Percentiles rank a stretch among this genome's conserved stretches.
phyloP scores from a whole-genome alignment of 2,888 invertebrate species.

The Leuctra nigra region DNA sequence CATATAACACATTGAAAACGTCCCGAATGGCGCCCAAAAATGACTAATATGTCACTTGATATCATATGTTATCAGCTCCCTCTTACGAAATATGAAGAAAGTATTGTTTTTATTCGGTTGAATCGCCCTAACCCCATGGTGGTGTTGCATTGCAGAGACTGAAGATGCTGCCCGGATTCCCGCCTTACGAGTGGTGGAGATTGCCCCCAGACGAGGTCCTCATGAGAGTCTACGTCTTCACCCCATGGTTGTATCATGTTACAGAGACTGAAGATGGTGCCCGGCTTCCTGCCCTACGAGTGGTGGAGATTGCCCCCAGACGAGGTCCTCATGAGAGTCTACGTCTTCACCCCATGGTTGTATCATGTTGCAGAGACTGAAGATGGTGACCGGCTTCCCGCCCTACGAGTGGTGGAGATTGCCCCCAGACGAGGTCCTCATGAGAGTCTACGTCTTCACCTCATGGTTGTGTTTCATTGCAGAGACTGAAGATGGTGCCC shows the following conservation, averaged over 20 bases:
- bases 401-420: slow-evolving; percentile 61
- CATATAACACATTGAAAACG: no score
- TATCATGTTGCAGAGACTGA: slow-evolving; percentile 44
- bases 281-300: slow-evolving; percentile 59
- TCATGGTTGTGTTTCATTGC: no score
- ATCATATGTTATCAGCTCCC: no score
- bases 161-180: slow-evolving; percentile 58
- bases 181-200: slow-evolving; percentile 62
- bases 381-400: slow-evolving; percentile 59
- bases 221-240: slow-evolving; percentile 32
- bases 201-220: slow-evolving; percentile 50
- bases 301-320: slow-evolving; percentile 64
- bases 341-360: no score
- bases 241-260: no score
- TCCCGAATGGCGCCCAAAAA: no score
- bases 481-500: slow-evolving; percentile 53
- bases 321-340: slow-evolving; percentile 33
- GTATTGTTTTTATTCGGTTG: no score
- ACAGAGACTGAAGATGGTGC: slow-evolving; percentile 52
- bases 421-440: slow-evolving; percentile 48
- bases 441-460: slow-evolving; percentile 32
- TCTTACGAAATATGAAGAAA: no score
- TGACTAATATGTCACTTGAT: no score
- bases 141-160: slow-evolving; percentile 45
- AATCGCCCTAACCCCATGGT: no score